A percentile compares a stretch with the other conserved stretches of the same genome.
These are phyloP conservation scores for Pangasius larnaudii DNA, from an alignment of 2,797 vertebrate species.

Conservation along the genomic window DNA sequence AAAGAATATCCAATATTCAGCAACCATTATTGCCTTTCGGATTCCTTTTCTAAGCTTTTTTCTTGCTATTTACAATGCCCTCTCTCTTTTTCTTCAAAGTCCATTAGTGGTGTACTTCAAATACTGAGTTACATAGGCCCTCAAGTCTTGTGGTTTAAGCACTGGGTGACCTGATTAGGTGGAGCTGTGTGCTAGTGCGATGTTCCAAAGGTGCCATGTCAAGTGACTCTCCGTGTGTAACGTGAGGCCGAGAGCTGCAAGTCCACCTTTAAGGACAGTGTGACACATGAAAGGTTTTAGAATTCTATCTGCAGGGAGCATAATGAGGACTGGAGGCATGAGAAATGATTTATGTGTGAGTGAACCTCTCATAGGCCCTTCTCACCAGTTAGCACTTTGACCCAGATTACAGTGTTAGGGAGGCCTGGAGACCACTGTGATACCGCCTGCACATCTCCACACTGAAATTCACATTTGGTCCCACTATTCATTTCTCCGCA, in stretches of 20 bases:
- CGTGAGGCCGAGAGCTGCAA: conserved; percentile 20
- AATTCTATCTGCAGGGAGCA: conserved; percentile 51
- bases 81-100: conserved; percentile 7
- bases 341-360: conserved; percentile 67
- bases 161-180: conserved; percentile 25
- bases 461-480: conserved; percentile 6
- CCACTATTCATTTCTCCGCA: neutral
- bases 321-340: conserved; percentile 65
- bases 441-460: conserved; percentile 57
- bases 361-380: conserved; percentile 65
- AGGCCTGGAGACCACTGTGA: conserved; percentile 58
- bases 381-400: conserved; percentile 75
- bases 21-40: neutral
- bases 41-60: neutral
- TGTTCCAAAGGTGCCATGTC: conserved; percentile 38
- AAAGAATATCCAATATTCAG: neutral
- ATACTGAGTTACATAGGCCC: conserved; percentile 6
- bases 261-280: conserved; percentile 62
- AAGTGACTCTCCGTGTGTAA: conserved; percentile 32
- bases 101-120: conserved; percentile 21
- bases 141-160: conserved; percentile 19
- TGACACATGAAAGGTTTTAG: conserved; percentile 51
- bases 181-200: neutral
- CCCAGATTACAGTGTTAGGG: conserved; percentile 74
- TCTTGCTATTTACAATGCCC: neutral